Conservation (phyloP, 2,797 vertebrate species). For the Acipenser ruthenus region DNA sequence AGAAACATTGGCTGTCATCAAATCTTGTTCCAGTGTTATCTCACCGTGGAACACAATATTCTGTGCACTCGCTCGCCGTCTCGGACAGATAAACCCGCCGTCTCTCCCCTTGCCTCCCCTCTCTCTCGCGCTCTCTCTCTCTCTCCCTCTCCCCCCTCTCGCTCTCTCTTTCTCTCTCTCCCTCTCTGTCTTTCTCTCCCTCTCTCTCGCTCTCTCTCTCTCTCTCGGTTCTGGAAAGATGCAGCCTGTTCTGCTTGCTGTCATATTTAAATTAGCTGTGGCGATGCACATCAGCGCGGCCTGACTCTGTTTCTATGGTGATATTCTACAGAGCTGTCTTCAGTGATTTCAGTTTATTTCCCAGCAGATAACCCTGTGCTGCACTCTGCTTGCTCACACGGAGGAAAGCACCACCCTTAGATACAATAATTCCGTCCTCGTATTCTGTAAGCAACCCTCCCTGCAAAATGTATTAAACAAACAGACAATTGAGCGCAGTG, state of each 20-base stretch:
- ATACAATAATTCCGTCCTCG: not conserved
- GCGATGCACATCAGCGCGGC: slow-evolving; percentile 50
- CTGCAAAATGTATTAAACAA: not conserved
- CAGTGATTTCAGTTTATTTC: slow-evolving; percentile 46
- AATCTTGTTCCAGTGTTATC: no score
- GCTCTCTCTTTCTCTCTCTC: slow-evolving; percentile 27
- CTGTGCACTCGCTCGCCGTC: slow-evolving; percentile 17
- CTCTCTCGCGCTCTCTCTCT: not conserved
- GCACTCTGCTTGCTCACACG: slow-evolving; percentile 15
- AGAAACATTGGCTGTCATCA: no score
- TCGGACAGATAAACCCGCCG: slow-evolving; percentile 24
- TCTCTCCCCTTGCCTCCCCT: slow-evolving; percentile 16
- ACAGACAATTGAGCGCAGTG: not conserved
- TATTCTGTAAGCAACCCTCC: not conserved
- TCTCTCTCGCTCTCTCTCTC: slow-evolving; percentile 24
- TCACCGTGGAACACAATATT: no score
- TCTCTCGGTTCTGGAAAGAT: slow-evolving; percentile 6
- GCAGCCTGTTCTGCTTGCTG: slow-evolving; percentile 27
- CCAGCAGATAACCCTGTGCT: slow-evolving; percentile 47
- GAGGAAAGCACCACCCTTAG: slow-evolving; percentile 2
- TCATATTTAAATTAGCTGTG: slow-evolving; percentile 45
- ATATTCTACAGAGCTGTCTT: slow-evolving; percentile 52
- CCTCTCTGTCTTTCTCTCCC: slow-evolving; percentile 23
- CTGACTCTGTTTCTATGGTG: slow-evolving; percentile 69
- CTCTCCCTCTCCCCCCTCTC: slow-evolving; percentile 15